phyloP scores from a whole-genome alignment of 2,797 vertebrate species.

The Poecilia gillii region DNA sequence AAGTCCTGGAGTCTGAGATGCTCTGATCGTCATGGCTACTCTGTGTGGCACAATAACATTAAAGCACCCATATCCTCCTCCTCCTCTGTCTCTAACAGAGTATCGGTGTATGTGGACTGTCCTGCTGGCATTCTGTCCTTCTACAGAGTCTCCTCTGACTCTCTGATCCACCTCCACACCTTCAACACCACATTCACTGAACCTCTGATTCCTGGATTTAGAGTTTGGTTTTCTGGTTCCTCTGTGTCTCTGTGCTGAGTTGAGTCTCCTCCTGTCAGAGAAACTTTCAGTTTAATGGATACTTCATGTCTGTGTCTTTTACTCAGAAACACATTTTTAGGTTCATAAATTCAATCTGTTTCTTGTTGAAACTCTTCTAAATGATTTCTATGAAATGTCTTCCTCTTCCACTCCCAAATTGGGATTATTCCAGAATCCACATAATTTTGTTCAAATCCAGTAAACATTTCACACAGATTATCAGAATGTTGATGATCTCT shows the following conservation, averaged over 20 bases:
- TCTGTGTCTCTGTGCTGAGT: not conserved
- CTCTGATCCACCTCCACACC: not conserved
- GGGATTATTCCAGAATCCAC: too few species aligned
- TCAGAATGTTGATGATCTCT: too few species aligned
- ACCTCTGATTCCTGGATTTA: not conserved
- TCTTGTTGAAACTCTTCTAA: not conserved
- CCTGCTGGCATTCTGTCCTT: constrained; percentile 8
- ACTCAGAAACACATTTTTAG: not conserved
- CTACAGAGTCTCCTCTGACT: constrained; percentile 3
- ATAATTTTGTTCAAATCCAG: too few species aligned
- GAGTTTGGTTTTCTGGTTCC: not conserved
- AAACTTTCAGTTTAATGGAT: not conserved
- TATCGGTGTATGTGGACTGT: not conserved
- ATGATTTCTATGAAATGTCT: not conserved
- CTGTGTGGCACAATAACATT: not conserved
- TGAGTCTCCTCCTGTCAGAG: not conserved
- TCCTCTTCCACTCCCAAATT: too few species aligned
- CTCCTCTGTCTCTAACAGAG: not conserved
- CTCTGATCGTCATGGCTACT: not conserved
- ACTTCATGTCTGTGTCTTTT: not conserved
- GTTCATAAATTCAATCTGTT: not conserved
- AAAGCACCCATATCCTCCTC: too few species aligned
- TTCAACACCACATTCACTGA: not conserved
- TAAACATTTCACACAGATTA: too few species aligned
- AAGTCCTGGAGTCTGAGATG: not conserved